Evolutionary conservation across 2,888 invertebrate species (phyloP).

Genomic region (Hemistola chrysoprasaria): DNA sequence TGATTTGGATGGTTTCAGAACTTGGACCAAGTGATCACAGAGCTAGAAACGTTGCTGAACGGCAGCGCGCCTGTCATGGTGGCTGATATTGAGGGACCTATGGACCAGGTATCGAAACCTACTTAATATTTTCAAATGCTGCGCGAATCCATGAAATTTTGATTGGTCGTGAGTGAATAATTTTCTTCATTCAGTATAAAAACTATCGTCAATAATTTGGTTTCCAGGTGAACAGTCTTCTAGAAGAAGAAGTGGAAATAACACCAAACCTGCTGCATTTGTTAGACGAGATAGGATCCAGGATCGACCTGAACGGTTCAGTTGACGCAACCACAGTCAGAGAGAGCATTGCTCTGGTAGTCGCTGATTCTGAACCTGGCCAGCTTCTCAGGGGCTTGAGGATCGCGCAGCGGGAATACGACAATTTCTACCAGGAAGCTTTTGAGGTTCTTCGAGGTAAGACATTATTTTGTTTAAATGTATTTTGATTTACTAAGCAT

Average conservation of each 20-base stretch:
- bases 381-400: conserved; percentile 58
- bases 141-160: too few species aligned
- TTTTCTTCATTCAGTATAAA: too few species aligned
- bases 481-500: conserved; percentile 4
- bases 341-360: conserved; percentile 59
- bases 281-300: conserved; percentile 56
- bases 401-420: conserved; percentile 45
- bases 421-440: conserved; percentile 47
- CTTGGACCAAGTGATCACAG: conserved; percentile 53
- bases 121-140: too few species aligned
- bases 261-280: conserved; percentile 58
- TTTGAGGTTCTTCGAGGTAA: conserved; percentile 62
- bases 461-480: conserved; percentile 8
- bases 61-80: conserved; percentile 43
- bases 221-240: conserved; percentile 58
- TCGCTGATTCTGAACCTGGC: conserved; percentile 53
- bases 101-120: conserved; percentile 67
- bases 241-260: conserved; percentile 50
- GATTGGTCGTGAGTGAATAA: too few species aligned
- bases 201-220: neutral
- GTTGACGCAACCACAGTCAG: conserved; percentile 42
- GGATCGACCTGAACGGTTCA: conserved; percentile 52
- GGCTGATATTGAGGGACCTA: conserved; percentile 46
- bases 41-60: conserved; percentile 50
- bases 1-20: too few species aligned